Evolutionary conservation across 2,797 vertebrate genomes (phyloP), one percentile per base, ranked within the genome.

Genomic region (Aratinga solstitialis): DNA sequence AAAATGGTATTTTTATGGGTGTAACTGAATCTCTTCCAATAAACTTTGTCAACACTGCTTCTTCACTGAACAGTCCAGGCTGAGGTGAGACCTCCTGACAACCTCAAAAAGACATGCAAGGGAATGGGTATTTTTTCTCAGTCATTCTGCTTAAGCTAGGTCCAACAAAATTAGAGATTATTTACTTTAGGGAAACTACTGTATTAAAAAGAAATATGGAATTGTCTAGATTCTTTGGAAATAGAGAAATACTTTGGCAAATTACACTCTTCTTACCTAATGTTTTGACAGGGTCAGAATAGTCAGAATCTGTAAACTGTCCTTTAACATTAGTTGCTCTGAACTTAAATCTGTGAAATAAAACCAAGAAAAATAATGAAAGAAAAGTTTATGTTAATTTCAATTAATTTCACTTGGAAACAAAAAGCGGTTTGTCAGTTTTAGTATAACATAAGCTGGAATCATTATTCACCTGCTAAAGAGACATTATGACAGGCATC

Each of bases 301-400:
- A 99, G 19, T 98, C 98, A 27, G 99, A 99, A 97, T 99, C 99
- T 65, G 99, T 99, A 98, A 98, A 98, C 74, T 99, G 98, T 73
- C 98, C 99, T 72, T 98, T 98, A 86, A 98, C 86, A 92, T 99
- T 99, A 72, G 99, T 99, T 79, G 99, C 99, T 98, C 99, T 98
- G 96, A 99, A 99, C 96, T 99, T 99, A 98, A 99, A 99, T 97
- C 99, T 99, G 97, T 89, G 86, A 97, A 95, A 97, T 73, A 96
- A 93, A 95, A 42, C 29, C 40, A 95, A 65, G 65, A 81, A 89
- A 88, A 89, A 7, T 21, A 68, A 90, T 94, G 21, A 95, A 58
- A 34, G 16, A 61, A 67, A 47, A 91, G 34, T 72, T 90, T 80
- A 22, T 10, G 40, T 63, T 54, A 30, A 51, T 91, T 61, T 84